Evolutionary conservation across 2,113 vertebrate genomes (phyloP).

Genomic region (Ammodytes dubius): DNA sequence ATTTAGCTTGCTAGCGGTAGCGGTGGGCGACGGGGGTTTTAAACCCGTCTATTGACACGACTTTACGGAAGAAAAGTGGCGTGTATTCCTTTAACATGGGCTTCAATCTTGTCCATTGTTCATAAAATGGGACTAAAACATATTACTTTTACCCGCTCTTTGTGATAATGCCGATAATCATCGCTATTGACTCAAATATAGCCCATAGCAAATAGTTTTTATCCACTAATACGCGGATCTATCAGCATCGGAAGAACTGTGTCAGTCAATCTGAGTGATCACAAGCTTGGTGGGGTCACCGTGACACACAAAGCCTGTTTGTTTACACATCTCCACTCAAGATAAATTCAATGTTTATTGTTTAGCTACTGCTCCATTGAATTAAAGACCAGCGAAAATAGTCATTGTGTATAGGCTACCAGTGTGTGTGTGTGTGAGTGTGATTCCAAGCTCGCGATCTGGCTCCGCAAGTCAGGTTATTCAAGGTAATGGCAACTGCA

Average conservation of each 20-base stretch:
- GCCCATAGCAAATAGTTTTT: slow-evolving; percentile 37
- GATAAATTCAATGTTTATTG: not conserved
- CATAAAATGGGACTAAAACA: not conserved
- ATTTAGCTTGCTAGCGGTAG: slow-evolving; percentile 73
- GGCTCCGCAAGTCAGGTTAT: slow-evolving; percentile 29
- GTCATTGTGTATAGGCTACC: not conserved
- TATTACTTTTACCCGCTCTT: fast-evolving
- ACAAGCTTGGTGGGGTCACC: slow-evolving; percentile 19
- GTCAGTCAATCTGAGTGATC: slow-evolving; percentile 58
- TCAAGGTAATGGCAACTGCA: slow-evolving; percentile 30
- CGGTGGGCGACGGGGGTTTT: slow-evolving; percentile 79
- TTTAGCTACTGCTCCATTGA: not conserved
- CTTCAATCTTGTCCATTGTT: fast-evolving
- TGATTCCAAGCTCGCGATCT: not conserved
- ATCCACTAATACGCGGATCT: slow-evolving; percentile 25
- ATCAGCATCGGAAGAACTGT: slow-evolving; percentile 37
- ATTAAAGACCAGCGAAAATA: not conserved
- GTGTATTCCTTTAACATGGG: not conserved
- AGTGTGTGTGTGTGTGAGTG: not conserved
- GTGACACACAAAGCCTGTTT: not conserved
- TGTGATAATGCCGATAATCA: not conserved
- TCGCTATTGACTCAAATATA: not conserved
- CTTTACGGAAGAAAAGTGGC: slow-evolving; percentile 61
- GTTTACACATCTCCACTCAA: not conserved
- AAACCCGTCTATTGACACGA: slow-evolving; percentile 80